Conservation (phyloP, 1,140 invertebrate species). For the Drosophila repleta region DNA sequence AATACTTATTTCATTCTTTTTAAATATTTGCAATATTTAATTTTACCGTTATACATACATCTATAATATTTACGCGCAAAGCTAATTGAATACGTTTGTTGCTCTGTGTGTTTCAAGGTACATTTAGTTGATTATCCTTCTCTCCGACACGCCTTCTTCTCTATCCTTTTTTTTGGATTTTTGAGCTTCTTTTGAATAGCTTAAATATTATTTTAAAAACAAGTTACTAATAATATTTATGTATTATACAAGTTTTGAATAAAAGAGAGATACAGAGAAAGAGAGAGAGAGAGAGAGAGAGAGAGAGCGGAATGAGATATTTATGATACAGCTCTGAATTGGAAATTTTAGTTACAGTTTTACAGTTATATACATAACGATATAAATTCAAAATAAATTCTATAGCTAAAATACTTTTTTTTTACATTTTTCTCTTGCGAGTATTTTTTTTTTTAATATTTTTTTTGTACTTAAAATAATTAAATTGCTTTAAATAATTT, state of each 20-base stretch:
- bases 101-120: constrained; percentile 66
- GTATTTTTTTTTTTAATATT: constrained; percentile 47
- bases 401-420: constrained; percentile 69
- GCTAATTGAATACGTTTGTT: constrained; percentile 73
- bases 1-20: constrained; percentile 35
- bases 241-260: constrained; percentile 25
- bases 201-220: constrained; percentile 27
- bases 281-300: constrained; percentile 25
- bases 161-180: constrained; percentile 55
- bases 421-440: constrained; percentile 50
- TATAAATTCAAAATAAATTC: constrained; percentile 32
- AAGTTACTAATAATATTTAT: constrained; percentile 29
- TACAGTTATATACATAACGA: constrained; percentile 29
- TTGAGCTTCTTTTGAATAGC: constrained; percentile 59
- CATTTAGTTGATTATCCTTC: constrained; percentile 57
- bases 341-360: neutral
- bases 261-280: constrained; percentile 5
- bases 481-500: constrained; percentile 52
- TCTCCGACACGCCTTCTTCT: neutral
- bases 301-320: constrained; percentile 54
- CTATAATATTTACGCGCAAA: constrained; percentile 54
- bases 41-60: constrained; percentile 20
- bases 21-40: constrained; percentile 27
- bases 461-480: constrained; percentile 28
- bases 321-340: constrained; percentile 1